These are phyloP conservation scores for Zhengitettix transpicula DNA, from an alignment of 2,888 invertebrate genomes.

Conservation along the genomic window DNA sequence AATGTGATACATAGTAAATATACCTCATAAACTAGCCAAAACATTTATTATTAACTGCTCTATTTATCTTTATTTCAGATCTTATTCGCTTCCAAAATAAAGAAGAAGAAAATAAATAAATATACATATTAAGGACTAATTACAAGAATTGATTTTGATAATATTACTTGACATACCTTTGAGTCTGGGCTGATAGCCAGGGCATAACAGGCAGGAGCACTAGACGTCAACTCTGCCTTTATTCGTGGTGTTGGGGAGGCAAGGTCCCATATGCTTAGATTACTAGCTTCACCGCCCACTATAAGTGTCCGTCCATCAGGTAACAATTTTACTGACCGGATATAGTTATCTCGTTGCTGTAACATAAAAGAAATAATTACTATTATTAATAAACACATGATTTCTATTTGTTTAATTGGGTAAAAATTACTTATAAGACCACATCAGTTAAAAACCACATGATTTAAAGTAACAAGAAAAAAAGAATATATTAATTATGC, in stretches of 20 bases:
- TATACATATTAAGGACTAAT: no score
- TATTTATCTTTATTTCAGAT: no score
- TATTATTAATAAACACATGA: not conserved
- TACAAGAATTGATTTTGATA: no score
- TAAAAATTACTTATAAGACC: not conserved
- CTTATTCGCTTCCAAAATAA: no score
- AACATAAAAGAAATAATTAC: constrained; percentile 17
- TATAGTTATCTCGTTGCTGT: constrained; percentile 86
- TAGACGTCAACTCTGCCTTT: constrained; percentile 84
- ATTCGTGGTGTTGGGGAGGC: constrained; percentile 80
- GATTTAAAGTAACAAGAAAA: no score
- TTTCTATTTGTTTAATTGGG: not conserved
- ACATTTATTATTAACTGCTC: no score
- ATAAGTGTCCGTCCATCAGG: constrained; percentile 86
- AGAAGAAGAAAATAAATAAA: no score
- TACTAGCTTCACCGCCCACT: constrained; percentile 90
- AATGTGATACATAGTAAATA: no score
- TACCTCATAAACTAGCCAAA: no score
- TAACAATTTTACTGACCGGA: constrained; percentile 82
- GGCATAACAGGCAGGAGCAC: constrained; percentile 94
- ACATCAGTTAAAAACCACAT: no score
- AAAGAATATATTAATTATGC: no score
- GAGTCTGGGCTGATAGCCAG: constrained; percentile 90
- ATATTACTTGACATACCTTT: constrained; percentile 36
- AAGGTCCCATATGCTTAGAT: constrained; percentile 89